Evolutionary conservation across 2,113 vertebrate species (phyloP).

Genomic region (Cavia porcellus): DNA sequence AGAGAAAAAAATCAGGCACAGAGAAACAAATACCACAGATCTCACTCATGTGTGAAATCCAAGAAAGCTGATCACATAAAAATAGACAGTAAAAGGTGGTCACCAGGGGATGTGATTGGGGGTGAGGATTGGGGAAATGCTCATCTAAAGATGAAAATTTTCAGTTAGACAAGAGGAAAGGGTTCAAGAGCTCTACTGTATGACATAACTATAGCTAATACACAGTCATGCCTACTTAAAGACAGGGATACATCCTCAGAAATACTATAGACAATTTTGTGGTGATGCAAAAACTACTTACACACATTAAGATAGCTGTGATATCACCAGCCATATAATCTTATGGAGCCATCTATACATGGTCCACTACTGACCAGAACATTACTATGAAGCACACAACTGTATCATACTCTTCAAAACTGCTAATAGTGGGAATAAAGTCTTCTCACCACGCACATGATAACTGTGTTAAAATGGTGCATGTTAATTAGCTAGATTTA

Average conservation of each 20-base stretch:
- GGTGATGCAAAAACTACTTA: neutral
- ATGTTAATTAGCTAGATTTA: neutral
- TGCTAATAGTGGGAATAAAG: neutral
- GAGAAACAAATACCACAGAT: neutral
- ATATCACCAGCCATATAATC: neutral
- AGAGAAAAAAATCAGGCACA: neutral
- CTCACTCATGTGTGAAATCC: neutral
- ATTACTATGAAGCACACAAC: neutral
- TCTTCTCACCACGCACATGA: neutral
- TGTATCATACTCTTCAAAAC: neutral
- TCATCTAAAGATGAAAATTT: neutral
- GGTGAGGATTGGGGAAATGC: neutral
- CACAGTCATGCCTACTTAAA: neutral
- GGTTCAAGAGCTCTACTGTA: neutral
- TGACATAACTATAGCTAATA: neutral
- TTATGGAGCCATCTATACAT: neutral
- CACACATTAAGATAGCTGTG: neutral
- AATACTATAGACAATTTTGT: neutral
- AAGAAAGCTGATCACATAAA: neutral
- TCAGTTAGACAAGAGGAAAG: neutral
- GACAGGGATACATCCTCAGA: neutral
- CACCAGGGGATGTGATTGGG: neutral
- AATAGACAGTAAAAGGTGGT: neutral
- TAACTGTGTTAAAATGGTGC: neutral
- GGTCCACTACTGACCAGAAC: neutral